Base-by-base conservation (phyloP, 2,888 invertebrate species). In the Lepidocyrtoides sp. region DNA sequence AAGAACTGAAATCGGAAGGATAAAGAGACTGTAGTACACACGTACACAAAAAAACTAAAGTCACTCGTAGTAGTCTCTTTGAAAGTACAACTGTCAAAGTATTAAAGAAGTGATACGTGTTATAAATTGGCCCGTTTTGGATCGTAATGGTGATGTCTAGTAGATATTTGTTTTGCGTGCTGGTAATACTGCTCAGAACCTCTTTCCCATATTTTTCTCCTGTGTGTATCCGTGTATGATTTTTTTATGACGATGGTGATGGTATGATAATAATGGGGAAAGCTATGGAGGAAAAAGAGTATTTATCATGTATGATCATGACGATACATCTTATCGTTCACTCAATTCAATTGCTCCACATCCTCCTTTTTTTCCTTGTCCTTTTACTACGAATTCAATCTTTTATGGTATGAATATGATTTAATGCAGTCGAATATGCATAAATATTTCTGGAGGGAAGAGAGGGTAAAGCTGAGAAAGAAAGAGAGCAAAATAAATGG, bases 41-140 rank as follows among this genome's bases (percentile, higher is more conserved):
- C 36, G 7, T 36, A 7, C 29, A 69, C 17, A n/a, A 14, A 23
- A 44, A 23, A 51, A n/a, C n/a, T n/a, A n/a, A 77, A 77, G 51
- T 51, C 29, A 51, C 7, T n/a, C 14, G 51, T 48, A 23, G 2
- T 14, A 14, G 2, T 29, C n/a, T 2, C 29, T 63, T 32, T 32
- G 29, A 29, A 63, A 23, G 29, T 57, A 57, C 79, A 79, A 12
- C 79, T 36, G 29, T 79, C 72, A 72, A 23, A 72, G 36, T 23
- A 72, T 72, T 44, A 72, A 41, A 72, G 12, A 44, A 23, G 44
- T 10, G 23, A 44, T 44, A 41, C 44, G 44, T 44, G 44, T 23
- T 44, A 44, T 72, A 72, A 72, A 72, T 72, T 72, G 72, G 44
- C 41, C 41, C 69, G n/a, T n/a, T n/a, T n/a, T n/a, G n/a, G n/a